A percentile compares a stretch with the other conserved stretches of the same genome.
These are phyloP conservation scores for Haemorhous mexicanus DNA, from an alignment of 2,113 vertebrate genomes.

Conservation along the genomic window DNA sequence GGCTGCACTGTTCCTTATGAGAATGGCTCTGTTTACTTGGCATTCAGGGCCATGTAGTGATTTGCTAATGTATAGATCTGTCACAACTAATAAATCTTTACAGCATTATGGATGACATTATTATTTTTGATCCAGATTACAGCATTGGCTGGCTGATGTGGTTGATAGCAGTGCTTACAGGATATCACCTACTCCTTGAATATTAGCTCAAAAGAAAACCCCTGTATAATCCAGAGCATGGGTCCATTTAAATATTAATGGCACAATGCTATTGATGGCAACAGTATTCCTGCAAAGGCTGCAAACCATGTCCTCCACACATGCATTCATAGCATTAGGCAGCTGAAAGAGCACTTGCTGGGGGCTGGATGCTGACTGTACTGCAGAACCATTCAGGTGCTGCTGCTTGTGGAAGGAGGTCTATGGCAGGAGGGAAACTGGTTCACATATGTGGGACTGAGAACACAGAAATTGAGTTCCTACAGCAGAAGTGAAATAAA, in stretches of 20 bases:
- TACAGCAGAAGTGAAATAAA: neutral
- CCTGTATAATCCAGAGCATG: constrained; percentile 37
- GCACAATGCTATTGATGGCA: constrained; percentile 15
- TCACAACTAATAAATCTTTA: constrained; percentile 65
- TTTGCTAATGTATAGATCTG: constrained; percentile 64
- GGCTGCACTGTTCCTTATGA: neutral
- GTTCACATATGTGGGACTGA: neutral
- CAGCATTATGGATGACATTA: constrained; percentile 63
- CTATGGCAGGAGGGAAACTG: neutral
- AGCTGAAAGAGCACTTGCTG: neutral
- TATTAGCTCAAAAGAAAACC: neutral
- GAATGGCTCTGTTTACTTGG: neutral
- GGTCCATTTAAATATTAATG: constrained; percentile 63
- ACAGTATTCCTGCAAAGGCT: neutral
- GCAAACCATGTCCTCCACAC: neutral
- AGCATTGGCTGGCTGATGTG: constrained; percentile 1
- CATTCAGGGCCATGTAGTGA: constrained; percentile 34
- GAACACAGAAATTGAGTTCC: neutral
- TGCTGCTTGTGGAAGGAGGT: neutral
- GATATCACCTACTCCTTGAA: neutral
- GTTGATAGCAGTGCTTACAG: constrained; percentile 29
- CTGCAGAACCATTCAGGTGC: neutral
- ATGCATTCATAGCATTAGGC: neutral
- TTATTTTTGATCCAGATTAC: constrained; percentile 71
- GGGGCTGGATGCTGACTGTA: neutral